phyloP scores from a whole-genome alignment of 2,888 invertebrate genomes.

The Lathronympha strigana region DNA sequence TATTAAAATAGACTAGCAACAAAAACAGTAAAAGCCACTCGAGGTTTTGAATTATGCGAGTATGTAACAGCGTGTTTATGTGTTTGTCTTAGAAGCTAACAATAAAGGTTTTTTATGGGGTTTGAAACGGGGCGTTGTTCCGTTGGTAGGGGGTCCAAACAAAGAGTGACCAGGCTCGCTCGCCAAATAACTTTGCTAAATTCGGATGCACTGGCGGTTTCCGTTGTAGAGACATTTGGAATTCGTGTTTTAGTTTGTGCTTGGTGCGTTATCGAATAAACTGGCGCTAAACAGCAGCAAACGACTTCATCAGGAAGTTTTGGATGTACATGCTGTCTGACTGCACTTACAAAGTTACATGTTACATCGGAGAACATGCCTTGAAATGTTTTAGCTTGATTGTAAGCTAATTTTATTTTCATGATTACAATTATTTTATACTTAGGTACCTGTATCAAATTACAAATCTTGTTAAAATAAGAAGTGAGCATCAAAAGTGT shows the following conservation, averaged over 20 bases:
- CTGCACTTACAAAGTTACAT: neutral
- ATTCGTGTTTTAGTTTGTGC: conserved; percentile 53
- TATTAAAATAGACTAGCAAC: conserved; percentile 59
- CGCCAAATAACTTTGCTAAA: conserved; percentile 65
- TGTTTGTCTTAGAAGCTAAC: conserved; percentile 55
- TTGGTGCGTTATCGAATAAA: conserved; percentile 48
- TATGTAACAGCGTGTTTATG: conserved; percentile 43
- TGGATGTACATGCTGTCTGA: conserved; percentile 17
- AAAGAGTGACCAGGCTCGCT: conserved; percentile 54
- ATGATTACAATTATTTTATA: neutral
- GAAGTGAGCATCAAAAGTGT: too few species aligned
- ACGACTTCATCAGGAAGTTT: conserved; percentile 40
- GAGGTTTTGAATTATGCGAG: conserved; percentile 41
- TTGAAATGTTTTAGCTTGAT: neutral
- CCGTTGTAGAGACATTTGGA: conserved; percentile 54
- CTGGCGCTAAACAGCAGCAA: conserved; percentile 48
- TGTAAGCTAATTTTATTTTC: neutral
- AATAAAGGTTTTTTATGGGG: conserved; percentile 73
- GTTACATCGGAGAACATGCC: neutral
- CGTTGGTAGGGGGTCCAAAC: conserved; percentile 58
- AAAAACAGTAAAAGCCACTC: conserved; percentile 43
- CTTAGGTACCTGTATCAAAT: too few species aligned
- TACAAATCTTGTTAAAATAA: too few species aligned
- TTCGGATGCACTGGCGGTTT: conserved; percentile 69
- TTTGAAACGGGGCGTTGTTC: conserved; percentile 61